phyloP scores from a whole-genome alignment of 2,113 vertebrate genomes.

The Hippolais icterina region DNA sequence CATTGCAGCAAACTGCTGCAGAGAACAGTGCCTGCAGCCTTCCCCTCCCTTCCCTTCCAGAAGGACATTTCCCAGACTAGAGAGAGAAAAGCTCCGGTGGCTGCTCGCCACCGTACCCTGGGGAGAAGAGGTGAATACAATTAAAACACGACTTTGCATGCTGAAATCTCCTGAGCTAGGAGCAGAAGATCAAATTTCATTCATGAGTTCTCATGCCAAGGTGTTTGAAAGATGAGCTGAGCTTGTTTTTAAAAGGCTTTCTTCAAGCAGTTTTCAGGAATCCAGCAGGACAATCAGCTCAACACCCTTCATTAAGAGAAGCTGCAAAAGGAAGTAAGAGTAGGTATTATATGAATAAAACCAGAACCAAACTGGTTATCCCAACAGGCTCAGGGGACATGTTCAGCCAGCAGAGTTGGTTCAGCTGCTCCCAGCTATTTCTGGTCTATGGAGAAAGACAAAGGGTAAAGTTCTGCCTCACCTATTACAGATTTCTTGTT shows the following conservation, averaged over 20 bases:
- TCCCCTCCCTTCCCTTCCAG: not conserved
- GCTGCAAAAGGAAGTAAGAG: not conserved
- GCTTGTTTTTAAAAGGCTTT: not conserved
- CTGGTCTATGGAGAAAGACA: constrained; percentile 36
- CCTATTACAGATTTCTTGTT: constrained; percentile 4
- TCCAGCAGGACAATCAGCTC: not conserved
- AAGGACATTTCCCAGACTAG: not conserved
- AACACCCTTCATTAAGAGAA: not conserved
- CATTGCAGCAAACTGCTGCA: not conserved
- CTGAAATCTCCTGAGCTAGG: not conserved
- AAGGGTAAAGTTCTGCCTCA: constrained; percentile 18
- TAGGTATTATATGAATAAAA: not conserved
- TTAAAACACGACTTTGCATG: not conserved
- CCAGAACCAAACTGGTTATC: constrained; percentile 41
- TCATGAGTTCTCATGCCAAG: not conserved
- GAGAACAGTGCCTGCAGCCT: not conserved
- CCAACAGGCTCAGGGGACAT: not conserved
- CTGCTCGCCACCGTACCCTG: not conserved
- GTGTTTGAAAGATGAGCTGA: constrained; percentile 32
- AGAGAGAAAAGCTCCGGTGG: not conserved
- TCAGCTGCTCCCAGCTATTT: constrained; percentile 36
- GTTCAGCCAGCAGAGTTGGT: constrained; percentile 48
- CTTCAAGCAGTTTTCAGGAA: constrained; percentile 29
- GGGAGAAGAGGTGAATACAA: not conserved
- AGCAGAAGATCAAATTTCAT: not conserved